A percentile compares a stretch with the other conserved stretches of the same genome.
Conservation (phyloP, 1,140 invertebrate species). For the Streblospio benedicti region DNA sequence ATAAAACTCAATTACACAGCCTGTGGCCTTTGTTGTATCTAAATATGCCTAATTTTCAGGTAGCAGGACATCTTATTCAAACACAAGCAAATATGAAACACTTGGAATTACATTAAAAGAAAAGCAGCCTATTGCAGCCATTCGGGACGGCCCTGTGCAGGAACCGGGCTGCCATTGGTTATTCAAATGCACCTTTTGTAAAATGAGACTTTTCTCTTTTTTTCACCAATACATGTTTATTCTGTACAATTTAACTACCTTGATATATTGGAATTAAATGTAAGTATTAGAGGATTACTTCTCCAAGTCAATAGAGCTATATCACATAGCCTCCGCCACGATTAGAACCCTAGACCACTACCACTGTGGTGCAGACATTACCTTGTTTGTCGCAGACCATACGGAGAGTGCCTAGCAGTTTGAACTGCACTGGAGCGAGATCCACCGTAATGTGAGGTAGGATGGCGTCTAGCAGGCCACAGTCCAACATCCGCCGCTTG, state of each 20-base stretch:
- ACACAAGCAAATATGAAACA: too few species aligned
- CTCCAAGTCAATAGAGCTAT: neutral
- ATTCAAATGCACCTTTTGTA: too few species aligned
- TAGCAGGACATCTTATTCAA: too few species aligned
- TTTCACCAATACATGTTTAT: neutral
- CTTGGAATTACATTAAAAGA: too few species aligned
- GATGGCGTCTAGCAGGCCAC: slow-evolving; percentile 62
- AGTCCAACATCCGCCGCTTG: slow-evolving; percentile 61
- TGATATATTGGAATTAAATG: neutral
- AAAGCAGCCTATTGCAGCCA: too few species aligned
- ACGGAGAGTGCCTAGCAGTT: slow-evolving; percentile 71
- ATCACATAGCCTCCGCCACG: neutral
- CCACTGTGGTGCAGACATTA: slow-evolving; percentile 27
- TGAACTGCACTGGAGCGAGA: slow-evolving; percentile 72
- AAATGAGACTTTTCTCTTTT: too few species aligned
- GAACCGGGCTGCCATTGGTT: too few species aligned
- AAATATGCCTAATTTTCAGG: too few species aligned
- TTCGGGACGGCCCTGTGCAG: too few species aligned
- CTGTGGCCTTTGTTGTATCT: too few species aligned
- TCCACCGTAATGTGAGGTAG: slow-evolving; percentile 65
- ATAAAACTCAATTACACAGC: too few species aligned
- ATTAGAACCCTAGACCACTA: neutral
- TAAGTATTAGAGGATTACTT: neutral
- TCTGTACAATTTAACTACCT: neutral
- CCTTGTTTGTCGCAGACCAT: slow-evolving; percentile 76